phyloP scores from a whole-genome alignment of 2,113 vertebrate genomes.

The Syrmaticus mikado region DNA sequence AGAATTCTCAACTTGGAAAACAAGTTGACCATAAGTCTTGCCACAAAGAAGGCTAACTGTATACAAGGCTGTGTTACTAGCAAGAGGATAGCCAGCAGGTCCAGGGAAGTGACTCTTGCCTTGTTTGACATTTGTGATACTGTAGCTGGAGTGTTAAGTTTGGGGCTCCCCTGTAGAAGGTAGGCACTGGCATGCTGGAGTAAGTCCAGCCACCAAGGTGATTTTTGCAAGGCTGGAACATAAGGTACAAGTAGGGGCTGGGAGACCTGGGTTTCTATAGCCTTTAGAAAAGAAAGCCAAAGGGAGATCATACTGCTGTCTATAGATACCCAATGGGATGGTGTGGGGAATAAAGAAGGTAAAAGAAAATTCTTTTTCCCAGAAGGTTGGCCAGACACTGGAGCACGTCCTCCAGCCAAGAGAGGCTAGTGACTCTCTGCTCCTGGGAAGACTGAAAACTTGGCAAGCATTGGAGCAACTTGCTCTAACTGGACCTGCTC shows the following conservation, averaged over 20 bases:
- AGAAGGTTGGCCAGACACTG: not conserved
- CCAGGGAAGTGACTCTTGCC: too few species aligned
- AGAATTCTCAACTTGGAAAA: not conserved
- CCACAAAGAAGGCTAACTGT: not conserved
- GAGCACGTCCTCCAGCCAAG: not conserved
- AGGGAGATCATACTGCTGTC: not conserved
- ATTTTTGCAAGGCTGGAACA: not conserved
- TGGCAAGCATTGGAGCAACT: not conserved
- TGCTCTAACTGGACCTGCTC: not conserved
- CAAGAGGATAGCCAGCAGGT: not conserved
- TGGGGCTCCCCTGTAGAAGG: not conserved
- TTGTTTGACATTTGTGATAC: too few species aligned
- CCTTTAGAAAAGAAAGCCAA: not conserved
- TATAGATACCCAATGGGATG: not conserved
- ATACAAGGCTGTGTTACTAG: not conserved
- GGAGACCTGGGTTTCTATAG: not conserved
- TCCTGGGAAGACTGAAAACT: not conserved
- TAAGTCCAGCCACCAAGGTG: too few species aligned
- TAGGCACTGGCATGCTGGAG: not conserved
- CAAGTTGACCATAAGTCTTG: not conserved
- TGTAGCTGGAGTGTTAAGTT: not conserved
- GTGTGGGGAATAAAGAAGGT: not conserved
- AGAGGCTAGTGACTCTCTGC: not conserved
- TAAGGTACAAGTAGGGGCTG: not conserved
- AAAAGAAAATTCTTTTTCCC: not conserved